Evolutionary conservation across 2,797 vertebrate species (phyloP), one percentile per base, ranked within the genome.

Genomic region (Oryzias sinensis): DNA sequence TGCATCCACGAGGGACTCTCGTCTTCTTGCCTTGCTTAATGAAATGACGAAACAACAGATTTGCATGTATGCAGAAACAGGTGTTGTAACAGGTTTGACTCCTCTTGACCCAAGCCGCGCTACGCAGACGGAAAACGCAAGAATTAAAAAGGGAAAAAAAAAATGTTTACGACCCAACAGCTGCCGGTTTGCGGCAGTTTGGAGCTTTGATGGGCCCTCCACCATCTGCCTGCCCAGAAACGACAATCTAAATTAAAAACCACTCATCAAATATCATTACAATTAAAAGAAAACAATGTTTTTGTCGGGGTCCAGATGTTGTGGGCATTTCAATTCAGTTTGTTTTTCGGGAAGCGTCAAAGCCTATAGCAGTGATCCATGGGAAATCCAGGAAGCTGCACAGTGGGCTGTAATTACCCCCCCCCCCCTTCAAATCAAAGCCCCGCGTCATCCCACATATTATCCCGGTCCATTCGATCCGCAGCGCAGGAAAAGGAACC

Each of bases 11-110:
- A 92, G 94, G 94, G 93, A 95, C 90, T 55, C 62, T 68, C 84
- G 89, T 89, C 87, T 89, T 87, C 88, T 87, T 63, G 76, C 70
- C 59, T 83, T 93, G 90, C 90, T 93, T 93, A 95, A 97, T 93
- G 91, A 95, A 94, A 95, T 91, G 91, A 94, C 92, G 96, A 93
- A 95, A 93, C 91, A 94, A 94, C 93, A 96, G 91, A 97, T 96
- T 93, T 95, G 90, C 93, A 94, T 94, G 33, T 33, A 93, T 90
- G 86, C 80, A 93, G 90, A 94, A 94, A 91, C 94, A 97, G 95
- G 94, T 97, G 95, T 90, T 93, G 76, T 91, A 95, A 95, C 94
- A 97, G 94, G 94, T 95, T 96, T 94, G 93, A 93, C 79, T 94
- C 92, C 89, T 92, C 90, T 92, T 95, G 93, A 97, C 94, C 94